These are phyloP conservation scores for Dryoscopus gambensis DNA, from an alignment of 2,113 vertebrate species.

Conservation along the genomic window DNA sequence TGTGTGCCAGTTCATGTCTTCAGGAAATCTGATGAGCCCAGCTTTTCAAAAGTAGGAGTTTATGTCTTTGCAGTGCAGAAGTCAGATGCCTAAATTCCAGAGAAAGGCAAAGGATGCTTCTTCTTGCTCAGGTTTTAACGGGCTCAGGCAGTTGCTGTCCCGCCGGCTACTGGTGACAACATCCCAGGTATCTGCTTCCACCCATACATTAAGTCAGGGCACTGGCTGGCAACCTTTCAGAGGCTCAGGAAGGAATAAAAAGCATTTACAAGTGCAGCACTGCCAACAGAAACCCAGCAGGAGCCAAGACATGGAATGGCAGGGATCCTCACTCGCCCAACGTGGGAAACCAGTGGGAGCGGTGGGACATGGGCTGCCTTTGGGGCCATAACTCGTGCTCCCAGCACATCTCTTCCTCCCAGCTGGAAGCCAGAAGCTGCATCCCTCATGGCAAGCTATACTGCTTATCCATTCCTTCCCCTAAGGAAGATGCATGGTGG, in stretches of 20 bases:
- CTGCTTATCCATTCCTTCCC: background rate
- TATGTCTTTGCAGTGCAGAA: background rate
- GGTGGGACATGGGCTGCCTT: background rate
- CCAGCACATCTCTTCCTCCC: background rate
- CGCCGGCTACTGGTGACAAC: background rate
- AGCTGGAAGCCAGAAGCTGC: background rate
- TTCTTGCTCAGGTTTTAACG: background rate
- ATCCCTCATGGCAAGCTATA: background rate
- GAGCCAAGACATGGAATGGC: background rate
- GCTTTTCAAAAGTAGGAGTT: background rate
- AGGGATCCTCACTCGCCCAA: background rate
- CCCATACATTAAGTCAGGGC: background rate
- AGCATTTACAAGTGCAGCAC: background rate
- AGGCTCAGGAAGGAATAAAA: constrained; percentile 4
- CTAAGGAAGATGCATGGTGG: background rate
- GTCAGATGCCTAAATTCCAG: background rate
- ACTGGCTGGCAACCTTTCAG: background rate
- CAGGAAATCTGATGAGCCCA: background rate
- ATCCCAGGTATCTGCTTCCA: constrained; percentile 22
- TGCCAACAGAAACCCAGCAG: constrained; percentile 36
- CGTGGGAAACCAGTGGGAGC: background rate
- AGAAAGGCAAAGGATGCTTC: background rate
- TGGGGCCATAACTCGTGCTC: background rate
- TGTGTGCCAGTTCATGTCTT: background rate
- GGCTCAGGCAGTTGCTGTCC: background rate